Evolutionary conservation across 2,113 vertebrate species (phyloP), one percentile per base, ranked within the genome.

Genomic region (Zosterops hypoxanthus): DNA sequence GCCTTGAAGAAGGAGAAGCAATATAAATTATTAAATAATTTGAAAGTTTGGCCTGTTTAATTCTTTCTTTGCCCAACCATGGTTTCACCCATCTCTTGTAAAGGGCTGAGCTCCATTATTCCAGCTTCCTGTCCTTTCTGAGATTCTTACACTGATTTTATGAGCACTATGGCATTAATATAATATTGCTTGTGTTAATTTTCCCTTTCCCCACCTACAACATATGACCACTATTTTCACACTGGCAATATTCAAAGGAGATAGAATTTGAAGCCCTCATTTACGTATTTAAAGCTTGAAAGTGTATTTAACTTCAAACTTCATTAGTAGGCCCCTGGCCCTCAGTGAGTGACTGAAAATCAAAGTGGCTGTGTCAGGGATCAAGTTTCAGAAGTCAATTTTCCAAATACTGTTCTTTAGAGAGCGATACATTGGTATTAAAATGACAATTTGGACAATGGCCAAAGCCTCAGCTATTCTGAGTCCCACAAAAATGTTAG

Each of bases 331-430:
- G 71, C 44, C 59, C 91, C 78, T 63, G 70, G 71, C 91, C 82
- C 81, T 73, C 50, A 42, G 47, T 47, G 55, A 95, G 63, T 41
- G 63, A 92, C 84, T 92, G 70, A 92, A 95, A 95, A 90, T 86
- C 94, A 88, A 92, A 92, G 26, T 28, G 52, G 9, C 63, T 91
- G 66, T 14, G 94, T 80, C 72, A 89, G 65, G 36, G 59, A 90
- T 94, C 84, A 65, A 86, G 88, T 77, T 88, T 70, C 41, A 90
- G 64, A 90, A 88, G 82, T n/a, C 82, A 80, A 6, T 96, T 95
- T 95, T 92, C 87, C 78, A 79, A 91, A 88, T 71, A 88, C 15
- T 46, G 71, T 44, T 95, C 95, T 90, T 88, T 68, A 64, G 90
- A 94, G 91, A 83, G 68, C 3, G 4, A 73, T 85, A n/a, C 8